These are phyloP conservation scores for Ophthalmolycus amberensis DNA, from an alignment of 2,113 vertebrate species.

Conservation along the genomic window DNA sequence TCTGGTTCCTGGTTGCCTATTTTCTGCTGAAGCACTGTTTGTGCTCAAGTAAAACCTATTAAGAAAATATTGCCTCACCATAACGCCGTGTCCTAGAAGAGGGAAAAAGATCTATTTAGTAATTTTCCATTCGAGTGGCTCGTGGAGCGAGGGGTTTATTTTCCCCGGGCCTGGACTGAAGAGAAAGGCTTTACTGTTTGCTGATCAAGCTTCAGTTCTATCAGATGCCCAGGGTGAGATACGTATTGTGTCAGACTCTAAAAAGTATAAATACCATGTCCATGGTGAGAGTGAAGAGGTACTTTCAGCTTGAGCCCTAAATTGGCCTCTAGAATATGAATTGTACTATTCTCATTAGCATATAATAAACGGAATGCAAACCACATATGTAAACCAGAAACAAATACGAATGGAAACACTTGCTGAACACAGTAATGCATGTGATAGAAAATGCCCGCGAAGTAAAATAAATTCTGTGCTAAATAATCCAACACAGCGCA, in stretches of 20 bases:
- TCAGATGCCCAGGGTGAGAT: slow-evolving; percentile 67
- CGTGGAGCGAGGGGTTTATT: slow-evolving; percentile 68
- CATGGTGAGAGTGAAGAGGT: slow-evolving; percentile 46
- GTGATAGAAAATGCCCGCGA: not conserved
- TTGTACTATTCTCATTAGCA: slow-evolving; percentile 11
- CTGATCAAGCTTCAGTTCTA: slow-evolving; percentile 62
- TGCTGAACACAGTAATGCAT: not conserved
- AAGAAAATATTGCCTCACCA: slow-evolving; percentile 71
- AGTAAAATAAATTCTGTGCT: slow-evolving; percentile 28
- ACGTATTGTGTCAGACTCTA: slow-evolving; percentile 53
- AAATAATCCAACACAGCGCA: slow-evolving; percentile 65
- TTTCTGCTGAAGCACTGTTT: slow-evolving; percentile 73
- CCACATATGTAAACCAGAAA: slow-evolving; percentile 8
- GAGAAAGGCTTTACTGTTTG: slow-evolving; percentile 65
- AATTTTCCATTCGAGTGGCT: slow-evolving; percentile 78
- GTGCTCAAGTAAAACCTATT: slow-evolving; percentile 73
- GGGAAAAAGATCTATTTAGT: slow-evolving; percentile 72
- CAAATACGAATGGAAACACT: slow-evolving; percentile 12
- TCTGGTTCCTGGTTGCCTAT: slow-evolving; percentile 67
- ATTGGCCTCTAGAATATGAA: slow-evolving; percentile 44
- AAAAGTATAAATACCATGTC: slow-evolving; percentile 66
- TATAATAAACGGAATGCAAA: slow-evolving; percentile 25
- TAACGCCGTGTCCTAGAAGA: slow-evolving; percentile 66
- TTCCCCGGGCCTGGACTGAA: slow-evolving; percentile 51
- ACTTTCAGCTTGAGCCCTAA: slow-evolving; percentile 32